These are phyloP conservation scores for Agelas oroides DNA, from an alignment of 37 sponge, comb jelly and placozoan species.

Conservation along the genomic window DNA sequence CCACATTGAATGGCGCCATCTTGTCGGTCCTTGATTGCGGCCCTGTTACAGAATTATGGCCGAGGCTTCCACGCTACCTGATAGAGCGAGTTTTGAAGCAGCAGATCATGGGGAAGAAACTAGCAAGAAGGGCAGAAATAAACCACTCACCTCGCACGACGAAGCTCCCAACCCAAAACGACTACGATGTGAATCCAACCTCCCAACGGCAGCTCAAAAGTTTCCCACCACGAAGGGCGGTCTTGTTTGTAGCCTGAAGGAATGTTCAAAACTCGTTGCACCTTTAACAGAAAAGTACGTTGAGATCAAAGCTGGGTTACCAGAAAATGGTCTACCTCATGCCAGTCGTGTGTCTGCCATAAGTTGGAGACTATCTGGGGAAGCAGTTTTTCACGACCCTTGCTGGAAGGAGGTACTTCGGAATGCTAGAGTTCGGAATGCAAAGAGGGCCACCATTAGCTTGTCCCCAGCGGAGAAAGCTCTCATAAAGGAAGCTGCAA, in stretches of 20 bases:
- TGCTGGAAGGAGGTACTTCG: constrained; percentile 67
- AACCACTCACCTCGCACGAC: no score
- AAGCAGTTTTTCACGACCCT: constrained; percentile 49
- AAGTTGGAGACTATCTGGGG: constrained; percentile 39
- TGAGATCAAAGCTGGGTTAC: constrained; percentile 29
- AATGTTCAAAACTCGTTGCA: background rate
- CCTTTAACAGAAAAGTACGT: constrained; percentile 1
- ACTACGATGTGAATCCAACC: no score
- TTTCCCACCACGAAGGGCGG: no score
- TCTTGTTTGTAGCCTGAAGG: background rate
- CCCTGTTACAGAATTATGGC: no score
- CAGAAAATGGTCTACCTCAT: background rate
- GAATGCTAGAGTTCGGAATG: constrained; percentile 34
- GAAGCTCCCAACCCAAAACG: no score
- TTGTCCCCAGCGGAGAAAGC: constrained; percentile 42
- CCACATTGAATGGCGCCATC: no score
- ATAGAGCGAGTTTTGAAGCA: no score
- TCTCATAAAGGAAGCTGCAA: constrained; percentile 62
- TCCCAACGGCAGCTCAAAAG: no score
- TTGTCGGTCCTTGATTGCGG: no score
- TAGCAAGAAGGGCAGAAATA: no score
- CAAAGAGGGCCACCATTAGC: constrained; percentile 18
- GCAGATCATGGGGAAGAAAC: no score
- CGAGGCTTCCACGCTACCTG: no score
- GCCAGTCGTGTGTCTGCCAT: constrained; percentile 11